Base-by-base conservation (phyloP, 2,888 invertebrate species). In the Aleiodes testaceus region DNA sequence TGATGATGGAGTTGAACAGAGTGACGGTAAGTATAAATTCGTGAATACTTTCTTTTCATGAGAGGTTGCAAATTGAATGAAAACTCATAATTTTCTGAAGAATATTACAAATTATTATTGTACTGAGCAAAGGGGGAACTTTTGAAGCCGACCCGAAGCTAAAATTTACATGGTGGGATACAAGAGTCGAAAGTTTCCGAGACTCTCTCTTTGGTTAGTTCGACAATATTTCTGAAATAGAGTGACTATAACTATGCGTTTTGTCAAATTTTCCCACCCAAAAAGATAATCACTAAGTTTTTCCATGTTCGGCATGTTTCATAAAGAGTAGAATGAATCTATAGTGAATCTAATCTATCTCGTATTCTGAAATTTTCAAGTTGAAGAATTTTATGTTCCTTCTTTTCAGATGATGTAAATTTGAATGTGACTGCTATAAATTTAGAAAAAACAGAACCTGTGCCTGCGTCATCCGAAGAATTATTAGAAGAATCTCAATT, bases 341-440 rank as follows among this genome's bases (percentile, higher is more conserved):
- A 26, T 36, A n/a, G n/a, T n/a, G n/a, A n/a, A n/a, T n/a, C n/a
- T 26, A 5, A 26, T 26, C 26, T 1, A 26, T 36, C 4, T 11
- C 36, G 11, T 36, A 11, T 1, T 36, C 6, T 9, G 0, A 9
- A 36, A 9, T 36, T 36, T 36, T 36, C 7, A 6, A 3, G 5
- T 5, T 36, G 2, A 36, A 7, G 2, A 16, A 49, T 49, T 16
- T 16, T 12, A 12, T 45, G 3, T 2, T n/a, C 45, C 11, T 16
- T 49, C 2, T 76, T 72, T 79, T 70, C 67, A 83, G 84, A 69
- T 69, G 82, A 81, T 36, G 79, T 80, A 18, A 70, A 74, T 1
- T 80, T 84, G 22, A 80, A 83, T 47, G 81, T 79, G 63, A 85
- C 84, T n/a, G 85, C 85, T 22, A 76, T 78, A 14, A 55, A 22